Evolutionary conservation across 1,140 invertebrate genomes (phyloP).

Genomic region (Amphibalanus amphitrite): DNA sequence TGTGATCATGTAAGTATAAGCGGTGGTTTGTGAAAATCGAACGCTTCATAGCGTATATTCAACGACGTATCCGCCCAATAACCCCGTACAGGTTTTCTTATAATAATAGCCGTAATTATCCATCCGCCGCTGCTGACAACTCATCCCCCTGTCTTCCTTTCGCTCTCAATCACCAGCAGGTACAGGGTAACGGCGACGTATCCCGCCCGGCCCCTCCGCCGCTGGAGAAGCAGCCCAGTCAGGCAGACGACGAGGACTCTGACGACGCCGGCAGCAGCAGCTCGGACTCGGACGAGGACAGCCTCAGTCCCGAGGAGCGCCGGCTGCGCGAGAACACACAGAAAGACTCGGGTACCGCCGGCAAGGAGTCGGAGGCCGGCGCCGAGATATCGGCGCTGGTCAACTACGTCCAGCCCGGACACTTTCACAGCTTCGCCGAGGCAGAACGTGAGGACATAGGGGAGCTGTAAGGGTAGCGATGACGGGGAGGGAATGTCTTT

Average conservation of each 20-base stretch:
- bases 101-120: too few relatives aligned
- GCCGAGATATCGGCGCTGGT: constrained; percentile 92
- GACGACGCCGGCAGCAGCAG: constrained; percentile 30
- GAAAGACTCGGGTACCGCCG: constrained; percentile 27
- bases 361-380: constrained; percentile 78
- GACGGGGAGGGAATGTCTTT: too few relatives aligned
- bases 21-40: too few relatives aligned
- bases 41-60: too few relatives aligned
- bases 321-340: neutral
- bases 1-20: too few relatives aligned
- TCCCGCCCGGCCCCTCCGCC: constrained; percentile 24
- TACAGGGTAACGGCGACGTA: constrained; percentile 19
- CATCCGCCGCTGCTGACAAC: too few relatives aligned
- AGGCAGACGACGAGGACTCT: constrained; percentile 23
- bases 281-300: neutral
- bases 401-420: constrained; percentile 93
- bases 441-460: constrained; percentile 74
- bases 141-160: too few relatives aligned
- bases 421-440: constrained; percentile 86
- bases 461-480: too few relatives aligned
- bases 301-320: neutral
- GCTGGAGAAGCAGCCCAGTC: constrained; percentile 35
- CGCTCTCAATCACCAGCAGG: too few relatives aligned
- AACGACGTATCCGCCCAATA: too few relatives aligned
- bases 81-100: too few relatives aligned